Evolutionary conservation across 1,140 invertebrate species (phyloP).

Genomic region (Artemia franciscana): DNA sequence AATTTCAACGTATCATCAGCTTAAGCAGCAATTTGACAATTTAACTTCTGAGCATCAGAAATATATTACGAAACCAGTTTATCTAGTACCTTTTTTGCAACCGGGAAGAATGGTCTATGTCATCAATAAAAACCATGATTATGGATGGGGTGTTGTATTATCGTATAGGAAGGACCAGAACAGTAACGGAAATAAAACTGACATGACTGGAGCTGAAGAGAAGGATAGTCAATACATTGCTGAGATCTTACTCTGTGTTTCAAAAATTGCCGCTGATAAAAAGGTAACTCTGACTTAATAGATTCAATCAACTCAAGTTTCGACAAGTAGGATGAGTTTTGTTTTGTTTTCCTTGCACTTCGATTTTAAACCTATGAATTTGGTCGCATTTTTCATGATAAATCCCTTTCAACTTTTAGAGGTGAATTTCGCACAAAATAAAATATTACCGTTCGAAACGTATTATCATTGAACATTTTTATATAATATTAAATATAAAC

Average conservation of each 20-base stretch:
- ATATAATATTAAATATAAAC: too few species aligned
- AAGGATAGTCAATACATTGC: constrained; percentile 33
- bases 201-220: constrained; percentile 20
- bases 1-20: constrained; percentile 57
- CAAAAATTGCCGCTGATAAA: constrained; percentile 24
- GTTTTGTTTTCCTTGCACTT: too few species aligned
- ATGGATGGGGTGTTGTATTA: constrained; percentile 87
- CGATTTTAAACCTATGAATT: too few species aligned
- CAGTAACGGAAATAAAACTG: constrained; percentile 18
- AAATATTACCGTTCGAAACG: too few species aligned
- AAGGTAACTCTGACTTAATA: constrained; percentile 22
- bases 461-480: too few species aligned
- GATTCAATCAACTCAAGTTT: too few species aligned
- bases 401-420: too few species aligned
- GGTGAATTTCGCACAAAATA: too few species aligned
- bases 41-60: constrained; percentile 45
- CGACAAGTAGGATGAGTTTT: too few species aligned
- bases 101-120: constrained; percentile 79
- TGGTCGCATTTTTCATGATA: too few species aligned
- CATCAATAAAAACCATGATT: constrained; percentile 59
- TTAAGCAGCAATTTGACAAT: constrained; percentile 51
- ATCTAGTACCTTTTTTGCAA: constrained; percentile 79
- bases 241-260: constrained; percentile 59
- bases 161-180: constrained; percentile 58
- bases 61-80: constrained; percentile 61